These are phyloP conservation scores for Embidobia sp. DNA, from an alignment of 2,888 invertebrate species.

Conservation along the genomic window DNA sequence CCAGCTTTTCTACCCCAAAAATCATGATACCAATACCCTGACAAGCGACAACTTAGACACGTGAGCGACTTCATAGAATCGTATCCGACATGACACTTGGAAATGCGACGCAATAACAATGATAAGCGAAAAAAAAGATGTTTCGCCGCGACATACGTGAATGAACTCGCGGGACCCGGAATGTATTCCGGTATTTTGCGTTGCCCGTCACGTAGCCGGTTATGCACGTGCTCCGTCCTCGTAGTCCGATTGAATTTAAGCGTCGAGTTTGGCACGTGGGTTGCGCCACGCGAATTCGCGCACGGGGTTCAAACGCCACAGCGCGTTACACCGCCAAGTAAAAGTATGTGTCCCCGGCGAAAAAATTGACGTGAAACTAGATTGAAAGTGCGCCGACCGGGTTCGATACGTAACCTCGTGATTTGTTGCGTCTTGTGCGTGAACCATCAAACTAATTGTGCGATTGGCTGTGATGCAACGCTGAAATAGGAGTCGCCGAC, in stretches of 20 bases:
- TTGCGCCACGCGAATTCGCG: slow-evolving; percentile 49
- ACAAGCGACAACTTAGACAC: slow-evolving; percentile 34
- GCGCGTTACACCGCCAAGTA: too few relatives aligned
- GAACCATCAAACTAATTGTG: too few relatives aligned
- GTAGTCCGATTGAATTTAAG: slow-evolving; percentile 34
- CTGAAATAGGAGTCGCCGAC: too few relatives aligned
- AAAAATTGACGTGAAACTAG: slow-evolving; percentile 43
- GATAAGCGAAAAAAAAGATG: not conserved
- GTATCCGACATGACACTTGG: slow-evolving; percentile 33
- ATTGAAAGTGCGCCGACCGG: slow-evolving; percentile 54
- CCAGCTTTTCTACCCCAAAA: too few relatives aligned
- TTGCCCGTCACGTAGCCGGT: too few relatives aligned
- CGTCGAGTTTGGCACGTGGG: slow-evolving; percentile 33
- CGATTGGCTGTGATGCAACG: too few relatives aligned
- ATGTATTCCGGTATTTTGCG: too few relatives aligned
- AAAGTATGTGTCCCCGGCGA: too few relatives aligned
- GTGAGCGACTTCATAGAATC: slow-evolving; percentile 39
- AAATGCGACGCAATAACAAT: slow-evolving; percentile 36
- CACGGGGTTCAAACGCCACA: too few relatives aligned
- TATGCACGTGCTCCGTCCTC: slow-evolving; percentile 23
- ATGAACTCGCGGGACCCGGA: too few relatives aligned
- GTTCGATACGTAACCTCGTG: too few relatives aligned
- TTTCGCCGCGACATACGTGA: slow-evolving; percentile 27
- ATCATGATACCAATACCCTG: slow-evolving; percentile 10
- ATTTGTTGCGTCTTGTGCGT: too few relatives aligned